Evolutionary conservation across 2,888 invertebrate species (phyloP), one percentile per base, ranked within the genome.

Genomic region (Drosophila meridiana): DNA sequence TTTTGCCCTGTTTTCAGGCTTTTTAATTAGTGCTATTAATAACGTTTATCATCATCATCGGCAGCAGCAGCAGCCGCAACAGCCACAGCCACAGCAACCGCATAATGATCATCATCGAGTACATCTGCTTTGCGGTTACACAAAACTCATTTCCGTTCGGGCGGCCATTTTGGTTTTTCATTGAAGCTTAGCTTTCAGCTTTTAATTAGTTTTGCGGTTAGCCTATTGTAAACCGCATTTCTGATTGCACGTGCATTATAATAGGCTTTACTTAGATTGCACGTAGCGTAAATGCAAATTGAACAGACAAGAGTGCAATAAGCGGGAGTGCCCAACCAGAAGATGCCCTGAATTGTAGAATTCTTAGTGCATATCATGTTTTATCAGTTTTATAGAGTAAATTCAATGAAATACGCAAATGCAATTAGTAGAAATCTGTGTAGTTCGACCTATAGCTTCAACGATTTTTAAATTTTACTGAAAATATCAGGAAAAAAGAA

Each of bases 1-100:
- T 70, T 71, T 48, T 40, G 72, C 76, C 61, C 67, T 38, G 48
- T 34, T 66, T 69, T 63, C 36, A 74, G 73, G 68, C 58, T 72
- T 76, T 86, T 86, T 88, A 87, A 85, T 85, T 88, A 86, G 73
- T 74, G 66, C 75, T 86, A 85, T 85, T 78, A 86, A 86, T 85
- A 86, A 79, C 69, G 59, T 60, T 47, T 65, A 63, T 73, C 64
- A 63, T 52, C 48, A 53, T 36, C 20, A 56, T 40, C 66, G 55
- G 28, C 57, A 56, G n/a, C 61, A 50, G 0, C 11, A 45, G 9
- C 26, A 43, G 9, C 20, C 2, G 9, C 71, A 61, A 43, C 56
- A 59, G 26, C 60, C 42, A 1, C 13, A 40, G 40, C 43, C 43
- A 3, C 43, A 50, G 32, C 50, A n/a, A 14, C 26, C 55, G 8